Percentiles rank a stretch among this genome's conserved stretches.
These are phyloP conservation scores for Passer montanus DNA, from an alignment of 2,113 vertebrate genomes.

Conservation along the genomic window DNA sequence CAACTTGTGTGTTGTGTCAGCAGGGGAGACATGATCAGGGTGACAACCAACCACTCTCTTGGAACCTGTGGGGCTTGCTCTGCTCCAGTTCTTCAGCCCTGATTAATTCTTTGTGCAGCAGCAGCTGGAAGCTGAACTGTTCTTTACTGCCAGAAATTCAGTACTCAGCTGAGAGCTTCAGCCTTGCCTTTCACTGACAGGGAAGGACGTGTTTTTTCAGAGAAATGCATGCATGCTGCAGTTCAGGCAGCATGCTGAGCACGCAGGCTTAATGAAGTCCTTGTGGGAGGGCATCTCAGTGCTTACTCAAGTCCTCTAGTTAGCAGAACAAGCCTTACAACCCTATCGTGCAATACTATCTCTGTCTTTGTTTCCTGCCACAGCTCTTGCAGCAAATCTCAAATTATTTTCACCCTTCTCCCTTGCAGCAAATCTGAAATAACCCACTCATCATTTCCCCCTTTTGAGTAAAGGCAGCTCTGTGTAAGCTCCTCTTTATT, in stretches of 20 bases:
- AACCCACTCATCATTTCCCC: neutral
- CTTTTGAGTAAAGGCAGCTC: neutral
- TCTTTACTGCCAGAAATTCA: neutral
- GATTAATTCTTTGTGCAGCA: slow-evolving; percentile 4
- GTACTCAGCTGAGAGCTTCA: neutral
- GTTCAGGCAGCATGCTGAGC: slow-evolving; percentile 36
- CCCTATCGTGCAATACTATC: neutral
- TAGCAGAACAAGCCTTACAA: neutral
- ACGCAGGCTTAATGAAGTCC: neutral
- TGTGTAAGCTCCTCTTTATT: neutral
- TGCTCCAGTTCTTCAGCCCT: slow-evolving; percentile 8
- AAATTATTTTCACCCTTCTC: neutral
- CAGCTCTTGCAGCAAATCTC: neutral
- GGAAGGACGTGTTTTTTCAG: neutral
- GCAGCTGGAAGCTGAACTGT: slow-evolving; percentile 24
- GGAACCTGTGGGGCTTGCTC: neutral
- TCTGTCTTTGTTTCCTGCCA: neutral
- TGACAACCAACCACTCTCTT: neutral
- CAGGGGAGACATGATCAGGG: neutral
- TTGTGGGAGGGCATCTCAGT: slow-evolving; percentile 1
- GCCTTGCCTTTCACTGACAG: slow-evolving; percentile 9
- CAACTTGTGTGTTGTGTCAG: neutral
- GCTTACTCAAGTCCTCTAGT: neutral
- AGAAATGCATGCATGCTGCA: neutral
- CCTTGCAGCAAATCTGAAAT: neutral